phyloP scores from a whole-genome alignment of 2,888 invertebrate species.

The Scaptomyza polygonia region DNA sequence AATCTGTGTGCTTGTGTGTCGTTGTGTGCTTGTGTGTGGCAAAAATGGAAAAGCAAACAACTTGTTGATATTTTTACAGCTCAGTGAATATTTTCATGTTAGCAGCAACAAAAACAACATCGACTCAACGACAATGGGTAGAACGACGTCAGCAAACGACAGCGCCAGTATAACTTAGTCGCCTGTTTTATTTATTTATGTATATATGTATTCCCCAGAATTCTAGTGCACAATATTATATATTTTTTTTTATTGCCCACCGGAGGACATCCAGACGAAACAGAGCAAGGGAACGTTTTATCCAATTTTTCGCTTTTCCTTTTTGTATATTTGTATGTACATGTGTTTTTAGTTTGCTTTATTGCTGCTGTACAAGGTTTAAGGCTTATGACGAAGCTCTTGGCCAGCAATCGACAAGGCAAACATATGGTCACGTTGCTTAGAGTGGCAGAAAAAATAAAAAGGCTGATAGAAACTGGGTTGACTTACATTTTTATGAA shows the following conservation, averaged over 20 bases:
- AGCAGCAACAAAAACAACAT: constrained; percentile 20
- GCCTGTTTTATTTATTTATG: constrained; percentile 59
- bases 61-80: constrained; percentile 80
- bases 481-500: constrained; percentile 20
- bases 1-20: constrained; percentile 21
- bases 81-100: constrained; percentile 74
- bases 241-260: constrained; percentile 6
- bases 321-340: neutral
- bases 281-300: constrained; percentile 20
- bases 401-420: constrained; percentile 59
- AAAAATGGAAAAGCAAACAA: constrained; percentile 76
- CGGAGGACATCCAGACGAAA: constrained; percentile 29
- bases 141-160: constrained; percentile 72
- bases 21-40: constrained; percentile 40
- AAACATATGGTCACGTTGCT: constrained; percentile 59
- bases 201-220: constrained; percentile 25
- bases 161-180: constrained; percentile 58
- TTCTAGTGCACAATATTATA: neutral
- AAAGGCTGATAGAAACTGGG: constrained; percentile 44
- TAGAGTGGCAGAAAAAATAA: neutral
- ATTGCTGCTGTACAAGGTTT: constrained; percentile 36
- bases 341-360: constrained; percentile 8
- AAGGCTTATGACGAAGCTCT: constrained; percentile 35
- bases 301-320: neutral
- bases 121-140: constrained; percentile 34